Evolutionary conservation across 1,140 invertebrate genomes (phyloP).

Genomic region (Asbolus verrucosus): DNA sequence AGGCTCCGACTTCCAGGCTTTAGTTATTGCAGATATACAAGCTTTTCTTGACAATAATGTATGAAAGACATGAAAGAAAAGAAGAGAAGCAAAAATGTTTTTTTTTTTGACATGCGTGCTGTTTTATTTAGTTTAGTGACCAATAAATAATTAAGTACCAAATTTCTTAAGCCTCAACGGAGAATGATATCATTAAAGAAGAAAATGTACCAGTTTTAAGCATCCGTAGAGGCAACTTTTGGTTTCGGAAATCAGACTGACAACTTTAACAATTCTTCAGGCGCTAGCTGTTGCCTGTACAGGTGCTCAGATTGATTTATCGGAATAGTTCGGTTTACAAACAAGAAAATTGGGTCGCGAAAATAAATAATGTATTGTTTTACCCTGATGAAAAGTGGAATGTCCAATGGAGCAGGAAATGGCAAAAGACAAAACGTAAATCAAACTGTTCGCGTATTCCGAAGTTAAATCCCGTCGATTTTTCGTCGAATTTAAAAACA

Average conservation of each 20-base stretch:
- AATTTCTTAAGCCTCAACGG: too few species aligned
- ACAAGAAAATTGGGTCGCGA: slow-evolving; percentile 31
- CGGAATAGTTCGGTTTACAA: slow-evolving; percentile 29
- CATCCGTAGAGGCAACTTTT: not conserved
- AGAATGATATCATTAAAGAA: too few species aligned
- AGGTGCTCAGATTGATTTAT: slow-evolving; percentile 23
- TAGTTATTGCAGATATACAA: too few species aligned
- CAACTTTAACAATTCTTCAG: slow-evolving; percentile 25
- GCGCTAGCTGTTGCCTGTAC: slow-evolving; percentile 6
- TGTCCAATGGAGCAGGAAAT: slow-evolving; percentile 22
- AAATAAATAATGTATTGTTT: slow-evolving; percentile 35
- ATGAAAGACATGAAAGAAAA: too few species aligned
- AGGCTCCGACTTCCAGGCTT: too few species aligned
- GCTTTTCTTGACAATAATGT: too few species aligned
- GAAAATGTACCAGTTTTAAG: too few species aligned
- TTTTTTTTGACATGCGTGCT: too few species aligned
- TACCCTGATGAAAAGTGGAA: slow-evolving; percentile 31
- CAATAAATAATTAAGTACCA: too few species aligned
- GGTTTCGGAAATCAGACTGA: slow-evolving; percentile 1
- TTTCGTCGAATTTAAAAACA: slow-evolving; percentile 3
- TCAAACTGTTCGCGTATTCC: not conserved
- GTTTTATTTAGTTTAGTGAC: too few species aligned
- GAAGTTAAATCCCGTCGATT: not conserved
- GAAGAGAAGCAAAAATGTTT: too few species aligned
- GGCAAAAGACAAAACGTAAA: slow-evolving; percentile 23